phyloP scores from a whole-genome alignment of 2,888 invertebrate genomes.

The Alentia gelatinosa region DNA sequence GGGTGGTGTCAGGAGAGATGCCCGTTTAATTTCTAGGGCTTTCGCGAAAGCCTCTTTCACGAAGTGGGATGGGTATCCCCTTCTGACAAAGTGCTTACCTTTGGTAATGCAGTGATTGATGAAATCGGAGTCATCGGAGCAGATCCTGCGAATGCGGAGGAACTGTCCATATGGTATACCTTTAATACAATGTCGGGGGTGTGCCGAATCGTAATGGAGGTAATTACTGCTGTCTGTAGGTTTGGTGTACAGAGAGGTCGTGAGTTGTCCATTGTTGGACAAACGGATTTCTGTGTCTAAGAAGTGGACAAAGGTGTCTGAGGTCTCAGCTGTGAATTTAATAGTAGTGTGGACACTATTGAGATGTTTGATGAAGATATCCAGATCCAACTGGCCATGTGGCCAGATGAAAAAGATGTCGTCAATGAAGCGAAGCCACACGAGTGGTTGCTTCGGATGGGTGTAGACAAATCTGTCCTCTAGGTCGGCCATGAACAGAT shows the following conservation, averaged over 20 bases:
- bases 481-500: background rate
- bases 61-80: background rate
- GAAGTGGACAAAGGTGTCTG: background rate
- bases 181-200: background rate
- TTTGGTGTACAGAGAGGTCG: too few relatives aligned
- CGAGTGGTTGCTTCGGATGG: background rate
- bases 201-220: background rate
- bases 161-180: too few relatives aligned
- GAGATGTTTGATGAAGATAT: background rate
- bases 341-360: background rate
- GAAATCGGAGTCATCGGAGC: too few relatives aligned
- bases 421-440: background rate
- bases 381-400: background rate
- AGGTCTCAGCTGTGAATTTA: too few relatives aligned
- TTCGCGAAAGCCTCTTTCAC: background rate
- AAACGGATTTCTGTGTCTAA: too few relatives aligned
- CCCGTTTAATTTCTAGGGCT: background rate
- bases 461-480: background rate
- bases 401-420: background rate
- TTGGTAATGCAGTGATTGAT: background rate
- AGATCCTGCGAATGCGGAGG: too few relatives aligned
- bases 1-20: background rate
- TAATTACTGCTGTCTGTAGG: too few relatives aligned
- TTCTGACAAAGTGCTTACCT: background rate
- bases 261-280: too few relatives aligned